Evolutionary conservation across 92 coral and sea anemone species (phyloP).

Genomic region (Chrysogorgia sp.): DNA sequence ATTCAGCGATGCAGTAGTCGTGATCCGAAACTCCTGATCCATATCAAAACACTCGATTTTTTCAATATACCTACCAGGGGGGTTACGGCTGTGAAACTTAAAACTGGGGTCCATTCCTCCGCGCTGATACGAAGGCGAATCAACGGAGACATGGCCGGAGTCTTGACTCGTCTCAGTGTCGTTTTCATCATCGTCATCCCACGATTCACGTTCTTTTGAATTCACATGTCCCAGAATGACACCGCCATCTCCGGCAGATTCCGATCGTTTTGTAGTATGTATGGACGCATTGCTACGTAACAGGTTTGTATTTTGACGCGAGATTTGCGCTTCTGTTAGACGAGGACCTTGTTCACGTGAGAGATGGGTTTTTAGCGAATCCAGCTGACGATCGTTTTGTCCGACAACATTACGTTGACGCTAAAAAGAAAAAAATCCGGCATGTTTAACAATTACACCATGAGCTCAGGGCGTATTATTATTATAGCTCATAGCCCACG

Average conservation of each 20-base stretch:
- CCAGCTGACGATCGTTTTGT: neutral
- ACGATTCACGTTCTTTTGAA: constrained; percentile 3
- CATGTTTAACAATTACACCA: too few relatives aligned
- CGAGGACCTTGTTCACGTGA: neutral
- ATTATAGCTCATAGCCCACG: too few relatives aligned
- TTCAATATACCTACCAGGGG: constrained; percentile 15
- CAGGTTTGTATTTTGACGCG: neutral
- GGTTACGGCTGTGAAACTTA: constrained; percentile 12
- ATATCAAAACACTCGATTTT: constrained; percentile 36
- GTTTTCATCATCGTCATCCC: constrained; percentile 41
- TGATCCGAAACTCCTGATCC: constrained; percentile 13
- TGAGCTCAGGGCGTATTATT: too few relatives aligned
- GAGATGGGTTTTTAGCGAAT: neutral
- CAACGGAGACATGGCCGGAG: constrained; percentile 42
- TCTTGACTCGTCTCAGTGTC: constrained; percentile 43
- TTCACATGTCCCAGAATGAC: constrained; percentile 12
- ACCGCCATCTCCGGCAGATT: neutral
- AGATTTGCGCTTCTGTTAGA: constrained; percentile 8
- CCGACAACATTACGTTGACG: neutral
- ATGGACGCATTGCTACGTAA: neutral
- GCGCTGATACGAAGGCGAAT: constrained; percentile 36
- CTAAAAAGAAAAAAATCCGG: neutral
- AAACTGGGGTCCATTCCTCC: constrained; percentile 26
- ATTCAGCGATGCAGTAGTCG: neutral
- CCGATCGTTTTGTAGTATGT: neutral